phyloP scores from a whole-genome alignment of 2,113 vertebrate species.

The Cephalopterus ornatus region DNA sequence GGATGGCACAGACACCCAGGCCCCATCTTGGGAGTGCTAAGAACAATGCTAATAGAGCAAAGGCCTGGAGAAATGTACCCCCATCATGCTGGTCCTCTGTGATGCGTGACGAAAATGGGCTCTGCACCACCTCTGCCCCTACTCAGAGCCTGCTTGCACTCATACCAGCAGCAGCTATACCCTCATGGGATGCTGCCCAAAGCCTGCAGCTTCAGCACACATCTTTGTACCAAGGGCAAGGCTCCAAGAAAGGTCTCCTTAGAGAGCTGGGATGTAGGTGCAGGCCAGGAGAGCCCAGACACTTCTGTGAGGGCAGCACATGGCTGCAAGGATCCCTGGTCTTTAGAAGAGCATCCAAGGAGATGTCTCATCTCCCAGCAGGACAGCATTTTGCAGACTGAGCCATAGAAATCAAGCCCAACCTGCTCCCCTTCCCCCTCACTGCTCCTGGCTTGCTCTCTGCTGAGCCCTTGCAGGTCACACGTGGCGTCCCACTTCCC shows the following conservation, averaged over 20 bases:
- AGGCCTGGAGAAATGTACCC: neutral
- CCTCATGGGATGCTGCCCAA: neutral
- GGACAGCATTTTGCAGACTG: neutral
- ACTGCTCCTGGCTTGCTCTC: constrained; percentile 23
- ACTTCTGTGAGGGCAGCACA: neutral
- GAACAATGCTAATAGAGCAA: neutral
- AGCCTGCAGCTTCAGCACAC: neutral
- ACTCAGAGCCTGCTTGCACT: neutral
- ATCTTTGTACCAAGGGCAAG: neutral
- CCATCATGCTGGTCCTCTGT: accelerated
- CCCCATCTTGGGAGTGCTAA: neutral
- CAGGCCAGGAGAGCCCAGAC: neutral
- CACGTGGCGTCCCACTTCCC: constrained; percentile 48
- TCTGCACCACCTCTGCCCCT: neutral
- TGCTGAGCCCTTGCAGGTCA: neutral
- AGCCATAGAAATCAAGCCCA: constrained; percentile 4
- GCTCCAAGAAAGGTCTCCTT: neutral
- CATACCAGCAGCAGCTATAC: neutral
- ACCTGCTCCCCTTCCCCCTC: constrained; percentile 51
- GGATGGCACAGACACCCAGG: neutral
- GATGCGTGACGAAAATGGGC: neutral
- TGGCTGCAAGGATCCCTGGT: neutral
- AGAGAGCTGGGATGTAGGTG: neutral
- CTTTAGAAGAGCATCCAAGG: neutral
- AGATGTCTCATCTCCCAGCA: neutral